Evolutionary conservation across 2,797 vertebrate species (phyloP).

Genomic region (Halcyon chelicuti): DNA sequence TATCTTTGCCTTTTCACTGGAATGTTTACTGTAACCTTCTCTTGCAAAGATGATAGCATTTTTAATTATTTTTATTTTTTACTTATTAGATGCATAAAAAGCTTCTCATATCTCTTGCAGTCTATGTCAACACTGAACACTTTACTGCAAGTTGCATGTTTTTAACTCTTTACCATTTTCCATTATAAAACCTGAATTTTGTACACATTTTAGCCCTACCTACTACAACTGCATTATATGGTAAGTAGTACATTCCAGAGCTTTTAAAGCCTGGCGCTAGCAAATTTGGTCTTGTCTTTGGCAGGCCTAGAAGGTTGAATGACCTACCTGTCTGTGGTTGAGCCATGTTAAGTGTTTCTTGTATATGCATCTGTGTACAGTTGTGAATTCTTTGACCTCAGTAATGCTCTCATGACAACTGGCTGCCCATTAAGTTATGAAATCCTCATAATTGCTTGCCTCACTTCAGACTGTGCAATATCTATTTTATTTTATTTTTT

Average conservation of each 20-base stretch:
- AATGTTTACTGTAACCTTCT: background rate
- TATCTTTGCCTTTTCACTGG: background rate
- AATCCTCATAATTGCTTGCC: background rate
- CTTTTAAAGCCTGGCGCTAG: background rate
- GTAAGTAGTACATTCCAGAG: background rate
- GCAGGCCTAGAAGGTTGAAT: background rate
- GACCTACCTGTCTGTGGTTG: background rate
- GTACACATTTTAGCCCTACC: background rate
- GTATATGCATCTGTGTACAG: background rate
- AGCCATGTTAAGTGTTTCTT: fast-evolving
- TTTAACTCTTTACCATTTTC: background rate
- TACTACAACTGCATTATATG: background rate
- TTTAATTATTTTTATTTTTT: background rate
- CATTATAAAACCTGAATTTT: background rate
- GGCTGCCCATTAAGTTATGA: background rate
- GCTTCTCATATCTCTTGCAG: background rate
- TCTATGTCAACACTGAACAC: background rate
- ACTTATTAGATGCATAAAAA: background rate
- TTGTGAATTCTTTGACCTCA: background rate
- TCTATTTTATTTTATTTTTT: background rate
- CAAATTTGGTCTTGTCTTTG: background rate
- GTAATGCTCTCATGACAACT: background rate
- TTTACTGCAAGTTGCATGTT: background rate
- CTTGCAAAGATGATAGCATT: background rate
- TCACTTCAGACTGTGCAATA: background rate